Percentiles rank a stretch among this genome's conserved stretches.
These are phyloP conservation scores for Aricia agestis DNA, from an alignment of 1,140 invertebrate genomes.

Conservation along the genomic window DNA sequence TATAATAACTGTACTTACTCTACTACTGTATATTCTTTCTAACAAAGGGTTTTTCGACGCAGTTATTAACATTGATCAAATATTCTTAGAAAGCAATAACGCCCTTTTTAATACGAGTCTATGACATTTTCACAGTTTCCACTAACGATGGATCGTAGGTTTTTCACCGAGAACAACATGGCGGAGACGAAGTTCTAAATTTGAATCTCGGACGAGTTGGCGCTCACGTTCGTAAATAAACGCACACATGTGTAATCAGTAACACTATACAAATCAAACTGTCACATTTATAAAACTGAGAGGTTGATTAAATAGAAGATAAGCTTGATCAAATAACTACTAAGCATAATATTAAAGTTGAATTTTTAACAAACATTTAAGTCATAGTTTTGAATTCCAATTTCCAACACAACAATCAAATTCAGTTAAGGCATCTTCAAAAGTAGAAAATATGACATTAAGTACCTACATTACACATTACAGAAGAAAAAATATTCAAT, in stretches of 20 bases:
- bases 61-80: background rate
- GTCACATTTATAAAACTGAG: background rate
- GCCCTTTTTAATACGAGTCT: slow-evolving; percentile 31
- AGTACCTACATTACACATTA: no score
- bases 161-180: slow-evolving; percentile 74
- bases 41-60: no score
- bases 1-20: no score
- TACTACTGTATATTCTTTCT: no score
- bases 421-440: no score
- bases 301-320: background rate
- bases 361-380: no score
- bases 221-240: slow-evolving; percentile 75
- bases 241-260: slow-evolving; percentile 72
- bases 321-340: background rate
- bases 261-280: slow-evolving; percentile 63
- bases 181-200: slow-evolving; percentile 73
- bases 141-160: slow-evolving; percentile 68
- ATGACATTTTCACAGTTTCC: slow-evolving; percentile 55
- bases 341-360: no score
- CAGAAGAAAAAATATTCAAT: background rate
- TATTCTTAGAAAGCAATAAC: background rate
- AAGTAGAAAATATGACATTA: no score
- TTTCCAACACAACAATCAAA: no score
- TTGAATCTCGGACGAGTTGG: slow-evolving; percentile 75
- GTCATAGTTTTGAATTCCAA: no score